Conservation (phyloP, 2,797 vertebrate genomes). For the Nannoperca obscura region DNA sequence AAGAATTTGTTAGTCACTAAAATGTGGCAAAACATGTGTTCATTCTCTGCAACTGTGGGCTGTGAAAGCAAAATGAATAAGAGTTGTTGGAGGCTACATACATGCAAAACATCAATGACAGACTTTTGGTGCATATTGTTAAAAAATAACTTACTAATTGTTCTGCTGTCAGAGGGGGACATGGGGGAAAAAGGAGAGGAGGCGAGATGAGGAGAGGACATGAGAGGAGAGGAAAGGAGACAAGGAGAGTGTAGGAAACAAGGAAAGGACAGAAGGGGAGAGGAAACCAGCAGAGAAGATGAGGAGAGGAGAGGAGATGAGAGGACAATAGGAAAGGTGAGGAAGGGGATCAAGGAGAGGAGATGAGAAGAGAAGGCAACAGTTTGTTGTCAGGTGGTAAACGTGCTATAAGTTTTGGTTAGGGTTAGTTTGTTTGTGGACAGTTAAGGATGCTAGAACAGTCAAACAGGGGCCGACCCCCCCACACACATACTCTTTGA, state of each 20-base stretch:
- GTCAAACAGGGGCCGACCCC: neutral
- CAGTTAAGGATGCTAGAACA: neutral
- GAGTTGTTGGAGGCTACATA: constrained; percentile 27
- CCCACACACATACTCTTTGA: constrained; percentile 87
- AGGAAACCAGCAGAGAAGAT: neutral
- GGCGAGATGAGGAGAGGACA: neutral
- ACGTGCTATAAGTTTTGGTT: neutral
- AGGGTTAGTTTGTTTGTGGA: constrained; percentile 35
- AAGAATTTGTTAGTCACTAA: constrained; percentile 18
- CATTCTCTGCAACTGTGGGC: constrained; percentile 34
- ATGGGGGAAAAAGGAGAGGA: too few species aligned
- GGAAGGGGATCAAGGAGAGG: neutral
- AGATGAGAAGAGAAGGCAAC: neutral
- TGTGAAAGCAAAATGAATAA: constrained; percentile 33
- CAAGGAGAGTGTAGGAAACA: too few species aligned
- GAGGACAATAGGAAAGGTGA: neutral
- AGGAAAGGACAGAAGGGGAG: neutral
- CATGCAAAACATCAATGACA: constrained; percentile 37
- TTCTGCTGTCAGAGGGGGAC: constrained; percentile 1
- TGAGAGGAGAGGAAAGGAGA: too few species aligned
- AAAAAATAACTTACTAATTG: constrained; percentile 6
- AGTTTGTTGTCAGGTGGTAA: constrained; percentile 6
- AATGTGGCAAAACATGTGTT: neutral
- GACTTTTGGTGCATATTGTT: neutral
- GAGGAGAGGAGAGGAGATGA: neutral